Evolutionary conservation across 2,888 invertebrate genomes (phyloP).

Genomic region (Bugulina stolonifera): DNA sequence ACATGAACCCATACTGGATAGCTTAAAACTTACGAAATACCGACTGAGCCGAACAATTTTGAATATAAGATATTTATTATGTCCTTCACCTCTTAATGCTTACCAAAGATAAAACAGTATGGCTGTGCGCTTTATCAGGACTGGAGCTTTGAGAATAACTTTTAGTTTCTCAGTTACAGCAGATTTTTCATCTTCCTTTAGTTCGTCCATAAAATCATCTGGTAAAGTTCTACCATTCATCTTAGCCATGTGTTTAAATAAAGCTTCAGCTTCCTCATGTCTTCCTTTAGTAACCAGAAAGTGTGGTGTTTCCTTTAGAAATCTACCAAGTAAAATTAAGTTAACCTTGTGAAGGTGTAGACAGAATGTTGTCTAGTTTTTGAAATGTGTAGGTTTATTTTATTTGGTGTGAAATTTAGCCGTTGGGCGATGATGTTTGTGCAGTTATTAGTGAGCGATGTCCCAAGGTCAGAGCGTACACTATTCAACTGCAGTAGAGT

Average conservation of each 20-base stretch:
- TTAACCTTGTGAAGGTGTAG: no score
- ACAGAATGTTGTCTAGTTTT: neutral
- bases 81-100: no score
- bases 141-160: conserved; percentile 5
- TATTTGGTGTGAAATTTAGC: neutral
- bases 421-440: neutral
- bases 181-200: neutral
- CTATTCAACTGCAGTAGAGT: no score
- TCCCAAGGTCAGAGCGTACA: neutral
- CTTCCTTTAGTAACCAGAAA: conserved; percentile 9
- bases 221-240: neutral
- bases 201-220: neutral
- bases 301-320: conserved; percentile 10
- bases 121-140: neutral
- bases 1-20: no score
- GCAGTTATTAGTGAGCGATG: neutral
- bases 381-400: neutral
- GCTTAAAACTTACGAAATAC: no score
- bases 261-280: neutral
- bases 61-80: no score
- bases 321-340: no score
- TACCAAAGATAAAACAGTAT: conserved; percentile 11
- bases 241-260: neutral
- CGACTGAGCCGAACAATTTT: no score
- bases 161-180: neutral